Conservation (phyloP, 2,888 invertebrate species). For the Cryptus armator region DNA sequence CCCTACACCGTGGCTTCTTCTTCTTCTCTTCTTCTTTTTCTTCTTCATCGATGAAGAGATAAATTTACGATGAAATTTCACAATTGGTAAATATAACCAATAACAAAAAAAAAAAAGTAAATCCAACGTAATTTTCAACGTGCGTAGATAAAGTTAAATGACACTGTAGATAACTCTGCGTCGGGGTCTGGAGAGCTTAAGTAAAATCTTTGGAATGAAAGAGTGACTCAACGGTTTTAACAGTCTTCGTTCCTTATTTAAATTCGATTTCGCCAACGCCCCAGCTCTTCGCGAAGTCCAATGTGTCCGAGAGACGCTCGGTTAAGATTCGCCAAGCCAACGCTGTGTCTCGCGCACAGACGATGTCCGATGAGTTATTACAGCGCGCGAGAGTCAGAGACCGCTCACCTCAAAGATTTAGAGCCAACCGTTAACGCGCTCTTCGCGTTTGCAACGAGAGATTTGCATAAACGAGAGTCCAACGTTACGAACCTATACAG, state of each 20-base stretch:
- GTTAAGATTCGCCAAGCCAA: constrained; percentile 37
- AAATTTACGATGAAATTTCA: constrained; percentile 26
- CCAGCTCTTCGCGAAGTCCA: constrained; percentile 2
- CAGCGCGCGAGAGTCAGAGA: constrained; percentile 73
- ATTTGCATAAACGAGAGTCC: constrained; percentile 76
- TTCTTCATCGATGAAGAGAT: constrained; percentile 44
- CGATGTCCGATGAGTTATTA: constrained; percentile 75
- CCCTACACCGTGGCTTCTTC: constrained; percentile 18
- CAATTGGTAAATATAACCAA: constrained; percentile 11
- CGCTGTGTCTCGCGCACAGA: constrained; percentile 30
- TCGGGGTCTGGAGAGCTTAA: background rate
- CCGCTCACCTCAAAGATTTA: constrained; percentile 76
- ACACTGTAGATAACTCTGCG: background rate
- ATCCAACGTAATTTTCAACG: background rate
- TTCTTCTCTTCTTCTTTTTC: background rate
- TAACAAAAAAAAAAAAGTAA: background rate
- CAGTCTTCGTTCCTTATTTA: constrained; percentile 15
- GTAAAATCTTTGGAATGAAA: background rate
- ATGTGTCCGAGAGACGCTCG: constrained; percentile 30
- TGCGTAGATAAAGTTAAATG: background rate
- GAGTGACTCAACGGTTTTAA: background rate
- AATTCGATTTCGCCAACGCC: constrained; percentile 57
- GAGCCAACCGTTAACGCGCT: constrained; percentile 76
- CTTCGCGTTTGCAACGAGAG: constrained; percentile 65
- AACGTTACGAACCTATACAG: background rate